These are phyloP conservation scores for Cromileptes altivelis DNA, from an alignment of 2,113 vertebrate species.

Conservation along the genomic window DNA sequence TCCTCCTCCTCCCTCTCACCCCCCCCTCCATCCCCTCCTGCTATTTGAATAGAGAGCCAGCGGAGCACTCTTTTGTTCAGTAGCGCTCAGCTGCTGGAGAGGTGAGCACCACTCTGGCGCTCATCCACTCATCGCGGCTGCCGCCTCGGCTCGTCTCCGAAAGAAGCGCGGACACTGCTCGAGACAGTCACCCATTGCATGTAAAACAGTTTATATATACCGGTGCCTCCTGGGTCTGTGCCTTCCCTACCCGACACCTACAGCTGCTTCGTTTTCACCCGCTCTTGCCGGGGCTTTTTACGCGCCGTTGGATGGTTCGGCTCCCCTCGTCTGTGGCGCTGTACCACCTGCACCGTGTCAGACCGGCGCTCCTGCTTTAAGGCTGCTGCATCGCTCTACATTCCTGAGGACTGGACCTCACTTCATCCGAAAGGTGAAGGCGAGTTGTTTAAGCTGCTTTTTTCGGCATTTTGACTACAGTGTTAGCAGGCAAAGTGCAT, in stretches of 20 bases:
- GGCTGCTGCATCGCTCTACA: slow-evolving; percentile 71
- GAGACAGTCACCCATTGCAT: neutral
- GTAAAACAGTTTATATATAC: neutral
- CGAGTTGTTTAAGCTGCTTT: slow-evolving; percentile 17
- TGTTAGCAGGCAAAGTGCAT: slow-evolving; percentile 5
- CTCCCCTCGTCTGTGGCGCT: slow-evolving; percentile 41
- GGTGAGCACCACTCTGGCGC: slow-evolving; percentile 76
- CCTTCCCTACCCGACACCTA: neutral
- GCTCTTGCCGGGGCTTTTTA: slow-evolving; percentile 43
- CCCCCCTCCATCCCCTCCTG: slow-evolving; percentile 29
- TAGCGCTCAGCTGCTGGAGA: slow-evolving; percentile 84
- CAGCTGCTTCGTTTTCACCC: neutral
- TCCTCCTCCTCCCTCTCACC: neutral
- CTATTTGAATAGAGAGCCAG: slow-evolving; percentile 78
- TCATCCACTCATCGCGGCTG: slow-evolving; percentile 55
- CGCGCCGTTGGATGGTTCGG: slow-evolving; percentile 64
- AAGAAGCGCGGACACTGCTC: slow-evolving; percentile 32
- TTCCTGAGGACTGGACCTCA: slow-evolving; percentile 74
- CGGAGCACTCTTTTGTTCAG: slow-evolving; percentile 85
- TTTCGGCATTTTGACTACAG: neutral
- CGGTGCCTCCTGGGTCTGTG: neutral
- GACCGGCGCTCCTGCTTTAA: slow-evolving; percentile 51
- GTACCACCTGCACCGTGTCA: slow-evolving; percentile 67
- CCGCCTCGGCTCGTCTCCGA: slow-evolving; percentile 19
- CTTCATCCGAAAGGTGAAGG: slow-evolving; percentile 72